Evolutionary conservation across 2,797 vertebrate species (phyloP), one percentile per base, ranked within the genome.

Genomic region (Thripadectes ignobilis): DNA sequence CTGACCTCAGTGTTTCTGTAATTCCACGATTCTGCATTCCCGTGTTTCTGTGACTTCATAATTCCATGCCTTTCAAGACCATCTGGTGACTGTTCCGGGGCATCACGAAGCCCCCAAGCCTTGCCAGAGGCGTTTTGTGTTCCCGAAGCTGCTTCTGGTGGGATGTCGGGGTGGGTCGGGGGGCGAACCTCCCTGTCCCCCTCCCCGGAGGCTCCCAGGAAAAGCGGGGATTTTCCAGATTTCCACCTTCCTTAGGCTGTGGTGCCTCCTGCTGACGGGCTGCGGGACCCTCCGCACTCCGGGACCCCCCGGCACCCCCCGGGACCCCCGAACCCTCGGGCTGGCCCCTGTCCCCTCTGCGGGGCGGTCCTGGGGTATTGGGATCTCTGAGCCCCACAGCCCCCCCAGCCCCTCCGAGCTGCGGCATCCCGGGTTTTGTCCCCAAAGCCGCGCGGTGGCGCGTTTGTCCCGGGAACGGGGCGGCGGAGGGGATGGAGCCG

Each of bases 261-360:
- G 78, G 57, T 83, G 87, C 87, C 87, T 69, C 78, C 87, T 89
- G 78, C 63, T n/a, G 78, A n/a, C 49, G 62, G 41, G 34, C 61
- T 5, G 76, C 18, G 76, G 69, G 26, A 46, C 49, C 45, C 57
- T 26, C 34, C 29, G 57, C 21, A 10, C 26, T 3, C 14, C 54
- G 20, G 41, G 29, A 43, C 30, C 29, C 38, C 6, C 26, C 36
- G 10, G 34, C 5, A 4, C 34, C 23, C 34, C n/a, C 15, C 30
- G 52, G 30, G 19, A 11, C 23, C 43, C 43, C 43, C 43, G 11
- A 27, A 9, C 34, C 34, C 36, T 24, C 15, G n/a, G 55, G 58
- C 36, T 12, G 57, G 10, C 22, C 67, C 48, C 23, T 48, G 14
- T 27, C 43, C 6, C 30, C 24, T 17, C 39, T 19, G 45, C 32